Evolutionary conservation across 2,113 vertebrate species (phyloP).

Genomic region (Archocentrus centrarchus): DNA sequence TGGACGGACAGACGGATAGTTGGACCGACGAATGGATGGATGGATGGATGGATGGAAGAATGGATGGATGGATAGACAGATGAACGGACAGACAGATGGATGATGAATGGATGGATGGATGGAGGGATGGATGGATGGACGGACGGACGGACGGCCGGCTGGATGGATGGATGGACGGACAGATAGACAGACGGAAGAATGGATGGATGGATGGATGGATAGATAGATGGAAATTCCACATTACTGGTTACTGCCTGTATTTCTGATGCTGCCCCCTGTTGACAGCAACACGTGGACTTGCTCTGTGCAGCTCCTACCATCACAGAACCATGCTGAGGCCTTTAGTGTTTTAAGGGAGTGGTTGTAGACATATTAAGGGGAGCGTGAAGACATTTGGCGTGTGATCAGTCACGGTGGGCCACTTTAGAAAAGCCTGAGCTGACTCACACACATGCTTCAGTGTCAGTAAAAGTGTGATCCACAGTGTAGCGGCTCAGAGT

Average conservation of each 20-base stretch:
- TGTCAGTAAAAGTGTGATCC: conserved; percentile 32
- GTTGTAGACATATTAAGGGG: neutral
- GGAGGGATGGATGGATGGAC: fast-evolving
- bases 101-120: too few relatives aligned
- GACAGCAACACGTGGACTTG: neutral
- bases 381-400: neutral
- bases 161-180: too few relatives aligned
- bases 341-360: fast-evolving
- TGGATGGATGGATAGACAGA: too few relatives aligned
- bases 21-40: too few relatives aligned
- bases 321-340: neutral
- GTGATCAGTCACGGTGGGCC: neutral
- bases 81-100: too few relatives aligned
- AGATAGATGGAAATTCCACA: fast-evolving
- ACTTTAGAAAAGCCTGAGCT: neutral
- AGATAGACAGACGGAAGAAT: too few relatives aligned
- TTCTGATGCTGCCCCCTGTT: neutral
- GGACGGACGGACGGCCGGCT: neutral
- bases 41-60: too few relatives aligned
- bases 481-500: neutral
- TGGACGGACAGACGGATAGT: too few relatives aligned
- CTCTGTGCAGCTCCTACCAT: neutral
- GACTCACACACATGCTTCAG: neutral
- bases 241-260: neutral
- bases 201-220: too few relatives aligned